Percentiles rank a stretch among this genome's conserved stretches.
These are phyloP conservation scores for Rhagium mordax DNA, from an alignment of 2,888 invertebrate genomes.

Conservation along the genomic window DNA sequence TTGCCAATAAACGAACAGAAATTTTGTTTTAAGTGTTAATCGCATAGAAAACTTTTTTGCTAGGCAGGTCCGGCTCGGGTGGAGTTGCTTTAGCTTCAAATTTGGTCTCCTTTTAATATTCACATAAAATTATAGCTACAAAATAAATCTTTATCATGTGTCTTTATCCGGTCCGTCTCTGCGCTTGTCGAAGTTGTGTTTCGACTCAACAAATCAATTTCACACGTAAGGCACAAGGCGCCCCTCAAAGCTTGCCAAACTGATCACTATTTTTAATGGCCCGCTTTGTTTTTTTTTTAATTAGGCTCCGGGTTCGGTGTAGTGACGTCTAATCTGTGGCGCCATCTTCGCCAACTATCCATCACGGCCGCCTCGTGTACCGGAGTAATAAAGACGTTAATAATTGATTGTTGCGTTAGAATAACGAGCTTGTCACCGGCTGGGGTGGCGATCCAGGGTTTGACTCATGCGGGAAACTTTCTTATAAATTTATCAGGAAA, in stretches of 20 bases:
- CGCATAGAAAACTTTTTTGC: too few species aligned
- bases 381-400: background rate
- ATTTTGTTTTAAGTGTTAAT: too few species aligned
- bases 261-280: background rate
- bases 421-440: background rate
- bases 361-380: background rate
- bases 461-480: too few species aligned
- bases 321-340: constrained; percentile 23
- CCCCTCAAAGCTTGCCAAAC: background rate
- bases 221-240: background rate
- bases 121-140: too few species aligned
- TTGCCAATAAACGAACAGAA: too few species aligned
- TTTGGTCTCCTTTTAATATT: too few species aligned
- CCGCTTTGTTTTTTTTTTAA: constrained; percentile 6
- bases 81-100: too few species aligned
- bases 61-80: too few species aligned
- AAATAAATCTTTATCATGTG: too few species aligned
- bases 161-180: background rate
- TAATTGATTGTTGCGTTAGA: constrained; percentile 1
- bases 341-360: constrained; percentile 8
- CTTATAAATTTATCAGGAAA: too few species aligned
- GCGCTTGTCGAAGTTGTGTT: background rate
- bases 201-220: constrained; percentile 7
- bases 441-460: too few species aligned
- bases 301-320: background rate